Conservation (phyloP, 2,113 vertebrate genomes). For the Limanda limanda region DNA sequence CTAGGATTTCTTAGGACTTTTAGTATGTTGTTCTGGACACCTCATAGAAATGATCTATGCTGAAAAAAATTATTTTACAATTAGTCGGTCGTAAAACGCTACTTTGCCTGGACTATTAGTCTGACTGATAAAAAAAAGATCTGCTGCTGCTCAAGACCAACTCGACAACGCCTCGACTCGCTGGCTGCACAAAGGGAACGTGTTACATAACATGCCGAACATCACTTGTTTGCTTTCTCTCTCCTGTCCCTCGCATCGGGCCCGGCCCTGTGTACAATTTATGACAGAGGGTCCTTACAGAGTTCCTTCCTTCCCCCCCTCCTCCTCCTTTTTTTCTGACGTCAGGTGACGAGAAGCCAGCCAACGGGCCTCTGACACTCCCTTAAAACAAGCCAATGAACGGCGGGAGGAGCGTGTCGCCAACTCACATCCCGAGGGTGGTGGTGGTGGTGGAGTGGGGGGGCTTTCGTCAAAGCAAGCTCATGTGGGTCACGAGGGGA, state of each 20-base stretch:
- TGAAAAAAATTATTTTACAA: too few relatives aligned
- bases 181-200: neutral
- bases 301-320: conserved; percentile 58
- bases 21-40: too few relatives aligned
- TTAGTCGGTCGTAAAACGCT: too few relatives aligned
- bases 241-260: conserved; percentile 19
- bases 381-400: conserved; percentile 58
- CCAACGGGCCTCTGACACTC: conserved; percentile 40
- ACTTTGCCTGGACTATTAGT: too few relatives aligned
- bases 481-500: conserved; percentile 23
- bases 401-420: neutral
- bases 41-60: too few relatives aligned
- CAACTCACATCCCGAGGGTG: conserved; percentile 33
- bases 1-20: too few relatives aligned
- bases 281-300: conserved; percentile 43
- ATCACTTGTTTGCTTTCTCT: conserved; percentile 48
- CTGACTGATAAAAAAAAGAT: neutral
- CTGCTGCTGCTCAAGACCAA: neutral
- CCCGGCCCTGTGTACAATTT: conserved; percentile 29
- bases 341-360: conserved; percentile 50
- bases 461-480: conserved; percentile 9
- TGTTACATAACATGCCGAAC: conserved; percentile 47
- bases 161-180: neutral
- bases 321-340: conserved; percentile 39
- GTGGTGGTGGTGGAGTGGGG: neutral